Percentiles rank a stretch among this genome's conserved stretches.
phyloP scores from a whole-genome alignment of 2,888 invertebrate genomes.

The Belgica antarctica region DNA sequence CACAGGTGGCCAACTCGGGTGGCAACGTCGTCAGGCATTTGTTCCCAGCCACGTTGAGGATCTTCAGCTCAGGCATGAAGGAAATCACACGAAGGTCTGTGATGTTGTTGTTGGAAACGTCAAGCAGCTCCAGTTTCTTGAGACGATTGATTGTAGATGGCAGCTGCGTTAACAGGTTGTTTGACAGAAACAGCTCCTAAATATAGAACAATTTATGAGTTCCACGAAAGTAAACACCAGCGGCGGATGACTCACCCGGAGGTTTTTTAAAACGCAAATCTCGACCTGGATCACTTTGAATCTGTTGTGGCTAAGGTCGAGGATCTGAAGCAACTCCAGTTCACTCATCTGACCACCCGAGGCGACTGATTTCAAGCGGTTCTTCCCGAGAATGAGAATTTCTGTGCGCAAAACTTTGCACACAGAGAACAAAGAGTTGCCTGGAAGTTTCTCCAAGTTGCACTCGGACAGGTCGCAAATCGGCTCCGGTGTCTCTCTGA shows the following conservation, averaged over 20 bases:
- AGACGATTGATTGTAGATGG: constrained; percentile 68
- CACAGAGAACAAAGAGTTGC: constrained; percentile 70
- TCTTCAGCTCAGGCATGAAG: constrained; percentile 60
- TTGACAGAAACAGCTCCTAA: constrained; percentile 70
- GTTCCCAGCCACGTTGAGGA: constrained; percentile 64
- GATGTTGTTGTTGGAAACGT: constrained; percentile 70
- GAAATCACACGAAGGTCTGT: constrained; percentile 52
- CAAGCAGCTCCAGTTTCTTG: constrained; percentile 63
- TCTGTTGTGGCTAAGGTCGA: constrained; percentile 67
- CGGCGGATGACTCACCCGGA: constrained; percentile 58
- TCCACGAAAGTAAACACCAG: constrained; percentile 31
- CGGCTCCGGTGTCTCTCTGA: constrained; percentile 74
- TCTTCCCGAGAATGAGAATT: constrained; percentile 64
- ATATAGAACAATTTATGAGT: constrained; percentile 47
- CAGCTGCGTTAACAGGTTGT: constrained; percentile 68
- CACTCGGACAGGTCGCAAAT: constrained; percentile 70
- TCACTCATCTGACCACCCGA: constrained; percentile 72
- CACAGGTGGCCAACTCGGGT: constrained; percentile 64
- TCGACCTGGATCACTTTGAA: constrained; percentile 65
- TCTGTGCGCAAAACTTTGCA: constrained; percentile 81
- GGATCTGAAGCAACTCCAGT: constrained; percentile 63
- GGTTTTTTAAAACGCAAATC: constrained; percentile 63
- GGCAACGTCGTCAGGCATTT: constrained; percentile 62
- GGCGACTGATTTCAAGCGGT: constrained; percentile 66
- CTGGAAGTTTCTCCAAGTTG: constrained; percentile 67